Base-by-base conservation (phyloP, 1,140 invertebrate genomes). In the Carposina sasakii region DNA sequence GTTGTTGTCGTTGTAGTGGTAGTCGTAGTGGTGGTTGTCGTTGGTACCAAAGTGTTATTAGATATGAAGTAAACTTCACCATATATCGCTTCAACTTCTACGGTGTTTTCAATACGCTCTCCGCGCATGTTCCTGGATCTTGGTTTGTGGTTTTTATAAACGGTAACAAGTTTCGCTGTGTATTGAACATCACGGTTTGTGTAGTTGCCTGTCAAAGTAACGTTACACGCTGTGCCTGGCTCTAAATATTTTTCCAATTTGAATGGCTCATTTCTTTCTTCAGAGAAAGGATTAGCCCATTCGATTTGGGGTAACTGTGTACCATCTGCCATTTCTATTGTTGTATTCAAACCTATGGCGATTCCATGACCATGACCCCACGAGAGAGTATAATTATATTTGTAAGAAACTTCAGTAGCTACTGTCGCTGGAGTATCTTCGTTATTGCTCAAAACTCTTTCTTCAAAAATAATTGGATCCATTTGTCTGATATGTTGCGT, bases 341-440 rank as follows among this genome's bases (percentile, higher is more conserved):
- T 89, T 8, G 92, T 93, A 45, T 90, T 90, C 39, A 94, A 72
- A 1, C 92, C 93, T 44, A 90, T 92, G 3, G 92, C 86, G 46
- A 94, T 90, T 0, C 90, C 92, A 51, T 92, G 90, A 1, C 91
- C 90, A 48, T 93, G 91, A 19, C 93, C 93, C 92, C 93, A 94
- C 63, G 91, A 90, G 39, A 92, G 76, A 0, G 85, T 87, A 48
- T 93, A 90, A 31, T 89, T 89, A 52, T 89, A 91, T 10, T 88
- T 86, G 67, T 92, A 94, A 51, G 76, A 86, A 23, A 94, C 88
- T 16, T 91, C 92, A 31, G 91, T 89, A 23, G 91, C 92, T 16
- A 93, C 87, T 1, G 86, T 86, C 34, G 82, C 83, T 50, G 72
- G 71, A 45, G 75, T 74, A 9, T 86, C 82, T 17, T 85, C 88